Evolutionary conservation across 2,113 vertebrate species (phyloP), one percentile per base, ranked within the genome.

Genomic region (Nibea albiflora): DNA sequence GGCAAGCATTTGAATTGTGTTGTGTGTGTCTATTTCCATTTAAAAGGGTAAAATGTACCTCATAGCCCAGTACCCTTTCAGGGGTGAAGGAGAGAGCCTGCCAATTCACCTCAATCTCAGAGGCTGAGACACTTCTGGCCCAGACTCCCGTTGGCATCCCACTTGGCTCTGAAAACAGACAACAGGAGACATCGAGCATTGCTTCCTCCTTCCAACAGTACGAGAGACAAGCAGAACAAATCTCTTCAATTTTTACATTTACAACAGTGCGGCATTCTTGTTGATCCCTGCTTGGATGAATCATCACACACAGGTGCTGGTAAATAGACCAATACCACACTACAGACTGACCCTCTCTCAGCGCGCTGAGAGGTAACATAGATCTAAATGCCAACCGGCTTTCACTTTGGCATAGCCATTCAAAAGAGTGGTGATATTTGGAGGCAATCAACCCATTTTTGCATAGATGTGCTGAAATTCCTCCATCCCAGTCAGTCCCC

Each of bases 41-140:
- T 87, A 92, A 91, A 88, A 90, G 74, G 73, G 62, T 82, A 78
- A 85, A 87, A 92, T 88, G 92, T 94, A 99, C 98, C 97, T 99
- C 97, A 10, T 98, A 99, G 90, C 98, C 98, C 73, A 98, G 95
- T 87, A 98, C 94, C 88, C 95, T 97, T 72, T 98, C 97, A 84
- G 96, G 96, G 68, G 94, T 95, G 95, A 95, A 97, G 31, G 96
- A 95, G 69, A 97, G 94, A 71, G 95, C 86, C 5, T 90, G 89
- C 98, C 98, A 99, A 85, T 94, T 96, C 83, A 99, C 97, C 92
- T 97, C 92, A 78, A 99, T 97, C 93, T 96, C 95, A 0, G 96
- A 97, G 91, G 97, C 95, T 2, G 97, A 97, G 73, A 97, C 92
- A 92, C 98, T 98, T 42, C 90, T 95, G 14, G 96, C 97, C 75